Base-by-base conservation (phyloP, 2,113 vertebrate species). In the Columba livia region DNA sequence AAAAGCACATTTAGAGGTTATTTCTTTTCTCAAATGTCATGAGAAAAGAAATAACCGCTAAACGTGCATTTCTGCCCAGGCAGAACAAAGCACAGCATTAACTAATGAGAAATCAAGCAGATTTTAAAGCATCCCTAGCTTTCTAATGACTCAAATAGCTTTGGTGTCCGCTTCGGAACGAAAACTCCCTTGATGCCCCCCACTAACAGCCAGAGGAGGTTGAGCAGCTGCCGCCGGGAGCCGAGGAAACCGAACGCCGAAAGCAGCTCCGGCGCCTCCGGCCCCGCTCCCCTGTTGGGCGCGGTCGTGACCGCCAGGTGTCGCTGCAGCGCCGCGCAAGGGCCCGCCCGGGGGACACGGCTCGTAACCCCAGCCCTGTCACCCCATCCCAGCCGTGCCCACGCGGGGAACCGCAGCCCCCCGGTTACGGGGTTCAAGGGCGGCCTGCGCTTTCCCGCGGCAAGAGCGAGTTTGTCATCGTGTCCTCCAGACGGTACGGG, bases 141-240 rank as follows among this genome's bases (percentile, higher is more conserved):
- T 61, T 50, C 19, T 20, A 29, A 9, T 1, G 54, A 10, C 34
- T 36, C 21, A 2, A 2, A 6, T 4, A 3, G 8, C n/a, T 28
- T 4, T 2, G 9, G 14, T 2, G 15, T 11, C 15, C 53, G 2
- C 6, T 23, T 65, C 4, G 8, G 38, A 11, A 4, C 5, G 6
- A 28, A 6, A 6, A 3, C 20, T 6, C 15, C 29, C 20, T 18
- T 5, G 4, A 3, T 12, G 11, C 28, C 1, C 3, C 47, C 28
- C n/a, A 3, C 5, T 10, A 9, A 3, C 3, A 32, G 60, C 4
- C 2, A 7, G 15, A 9, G 7, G 34, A 8, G 29, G 20, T 17
- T 0, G 50, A n/a, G 42, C 77, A 6, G 53, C 23, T 18, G 13
- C 34, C 40, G 1, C 44, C 7, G 7, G 15, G 15, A 44, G 42